Conservation (phyloP, 2,888 invertebrate species). For the Stegana nigrithorax region DNA sequence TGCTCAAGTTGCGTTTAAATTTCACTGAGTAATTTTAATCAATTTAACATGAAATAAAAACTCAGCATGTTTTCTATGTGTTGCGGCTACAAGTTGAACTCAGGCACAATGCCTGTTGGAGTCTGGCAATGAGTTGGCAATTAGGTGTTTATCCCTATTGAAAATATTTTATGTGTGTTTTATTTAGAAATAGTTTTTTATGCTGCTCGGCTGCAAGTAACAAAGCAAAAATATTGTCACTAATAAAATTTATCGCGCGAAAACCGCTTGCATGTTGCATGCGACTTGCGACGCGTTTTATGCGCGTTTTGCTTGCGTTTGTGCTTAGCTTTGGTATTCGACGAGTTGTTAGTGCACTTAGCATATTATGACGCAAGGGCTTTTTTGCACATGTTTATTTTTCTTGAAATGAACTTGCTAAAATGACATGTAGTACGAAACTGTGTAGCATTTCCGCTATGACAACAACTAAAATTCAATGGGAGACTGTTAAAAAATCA, state of each 20-base stretch:
- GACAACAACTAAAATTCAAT: slow-evolving; percentile 9
- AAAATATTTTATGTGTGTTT: too few species aligned
- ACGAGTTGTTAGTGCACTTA: neutral
- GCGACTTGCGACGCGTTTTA: slow-evolving; percentile 23
- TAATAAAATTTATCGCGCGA: slow-evolving; percentile 11
- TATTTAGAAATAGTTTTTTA: too few species aligned
- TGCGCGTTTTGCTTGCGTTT: slow-evolving; percentile 6
- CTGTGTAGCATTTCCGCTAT: slow-evolving; percentile 4
- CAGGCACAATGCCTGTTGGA: too few species aligned
- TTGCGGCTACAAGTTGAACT: too few species aligned
- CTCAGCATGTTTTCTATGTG: too few species aligned
- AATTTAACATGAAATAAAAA: slow-evolving; percentile 42
- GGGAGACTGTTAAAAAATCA: slow-evolving; percentile 9
- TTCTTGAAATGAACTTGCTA: too few species aligned
- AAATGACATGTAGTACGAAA: neutral
- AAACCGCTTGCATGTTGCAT: slow-evolving; percentile 11
- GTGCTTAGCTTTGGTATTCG: neutral
- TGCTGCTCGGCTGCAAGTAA: too few species aligned
- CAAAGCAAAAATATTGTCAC: too few species aligned
- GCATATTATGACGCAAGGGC: neutral
- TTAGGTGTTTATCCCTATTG: too few species aligned
- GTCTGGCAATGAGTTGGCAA: too few species aligned
- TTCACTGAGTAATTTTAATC: slow-evolving; percentile 51
- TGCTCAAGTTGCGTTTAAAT: slow-evolving; percentile 57
- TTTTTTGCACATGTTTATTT: neutral